Evolutionary conservation across 1,140 invertebrate genomes (phyloP).

Genomic region (Drosophila watanabei): DNA sequence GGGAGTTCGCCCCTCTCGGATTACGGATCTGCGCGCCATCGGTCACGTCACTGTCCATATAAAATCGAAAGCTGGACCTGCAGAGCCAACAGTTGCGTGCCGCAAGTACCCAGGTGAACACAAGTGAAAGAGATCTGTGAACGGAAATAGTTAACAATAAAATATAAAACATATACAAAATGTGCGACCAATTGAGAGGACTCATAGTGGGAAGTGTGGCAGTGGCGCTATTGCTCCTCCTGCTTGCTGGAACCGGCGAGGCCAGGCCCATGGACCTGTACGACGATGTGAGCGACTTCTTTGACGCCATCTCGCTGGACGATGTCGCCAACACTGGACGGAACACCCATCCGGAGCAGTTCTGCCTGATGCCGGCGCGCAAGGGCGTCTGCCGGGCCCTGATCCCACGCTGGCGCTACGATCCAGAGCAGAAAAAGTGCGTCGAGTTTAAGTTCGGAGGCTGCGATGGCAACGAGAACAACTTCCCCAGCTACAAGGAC

Average conservation of each 20-base stretch:
- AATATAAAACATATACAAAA: slow-evolving; percentile 9
- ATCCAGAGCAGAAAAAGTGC: slow-evolving; percentile 87
- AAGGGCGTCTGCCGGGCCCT: slow-evolving; percentile 88
- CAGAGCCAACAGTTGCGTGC: slow-evolving; percentile 64
- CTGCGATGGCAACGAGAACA: slow-evolving; percentile 90
- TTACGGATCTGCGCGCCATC: slow-evolving; percentile 21
- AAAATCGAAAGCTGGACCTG: slow-evolving; percentile 65
- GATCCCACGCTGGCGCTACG: slow-evolving; percentile 87
- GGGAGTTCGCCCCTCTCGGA: slow-evolving; percentile 14
- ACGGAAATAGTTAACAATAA: slow-evolving; percentile 8
- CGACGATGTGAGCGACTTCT: slow-evolving; percentile 82
- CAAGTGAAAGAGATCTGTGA: slow-evolving; percentile 35
- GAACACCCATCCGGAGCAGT: slow-evolving; percentile 78
- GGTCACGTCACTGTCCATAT: slow-evolving; percentile 63
- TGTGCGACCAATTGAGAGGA: slow-evolving; percentile 49
- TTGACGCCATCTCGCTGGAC: slow-evolving; percentile 80
- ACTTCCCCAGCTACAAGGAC: slow-evolving; percentile 87
- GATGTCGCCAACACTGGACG: slow-evolving; percentile 77
- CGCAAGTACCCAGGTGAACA: slow-evolving; percentile 54
- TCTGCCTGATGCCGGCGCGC: slow-evolving; percentile 82
- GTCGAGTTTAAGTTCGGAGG: slow-evolving; percentile 89
- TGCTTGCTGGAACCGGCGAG: slow-evolving; percentile 28
- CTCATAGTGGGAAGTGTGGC: slow-evolving; percentile 15
- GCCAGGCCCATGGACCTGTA: slow-evolving; percentile 80
- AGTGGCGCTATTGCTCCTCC: slow-evolving; percentile 34